Evolutionary conservation across 2,888 invertebrate genomes (phyloP).

Genomic region (Didymodactylos carnosus): DNA sequence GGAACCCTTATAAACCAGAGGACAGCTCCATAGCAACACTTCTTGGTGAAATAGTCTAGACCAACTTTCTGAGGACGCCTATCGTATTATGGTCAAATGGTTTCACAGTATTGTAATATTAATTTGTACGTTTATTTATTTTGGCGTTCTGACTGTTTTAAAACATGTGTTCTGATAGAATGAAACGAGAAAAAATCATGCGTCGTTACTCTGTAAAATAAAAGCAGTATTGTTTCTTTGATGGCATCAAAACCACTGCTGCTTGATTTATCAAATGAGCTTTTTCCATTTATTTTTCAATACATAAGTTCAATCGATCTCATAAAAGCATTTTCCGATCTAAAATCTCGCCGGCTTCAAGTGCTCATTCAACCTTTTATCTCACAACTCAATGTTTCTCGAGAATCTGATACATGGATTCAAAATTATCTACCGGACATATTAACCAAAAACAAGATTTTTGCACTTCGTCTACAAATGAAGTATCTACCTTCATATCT

Average conservation of each 20-base stretch:
- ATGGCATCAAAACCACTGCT: background rate
- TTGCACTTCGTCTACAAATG: background rate
- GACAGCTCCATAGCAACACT: no score
- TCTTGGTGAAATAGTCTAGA: no score
- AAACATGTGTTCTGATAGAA: background rate
- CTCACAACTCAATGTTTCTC: background rate
- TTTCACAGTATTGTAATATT: background rate
- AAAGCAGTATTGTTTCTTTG: background rate
- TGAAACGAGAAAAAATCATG: background rate
- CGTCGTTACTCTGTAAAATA: background rate
- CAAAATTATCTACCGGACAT: background rate
- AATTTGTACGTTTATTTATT: background rate
- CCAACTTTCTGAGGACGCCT: no score
- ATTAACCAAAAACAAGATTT: background rate
- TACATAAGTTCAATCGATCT: background rate
- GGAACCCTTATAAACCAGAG: no score
- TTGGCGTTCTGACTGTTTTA: background rate
- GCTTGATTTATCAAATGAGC: background rate
- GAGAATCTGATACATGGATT: background rate
- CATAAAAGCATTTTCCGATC: background rate
- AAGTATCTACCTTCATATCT: background rate
- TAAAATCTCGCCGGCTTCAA: background rate
- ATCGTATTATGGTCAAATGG: background rate
- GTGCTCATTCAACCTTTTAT: background rate
- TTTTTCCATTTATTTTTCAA: background rate